Percentiles rank a stretch among this genome's conserved stretches.
Conservation (phyloP, 2,113 vertebrate species). For the Ptilorrhoa leucosticta region DNA sequence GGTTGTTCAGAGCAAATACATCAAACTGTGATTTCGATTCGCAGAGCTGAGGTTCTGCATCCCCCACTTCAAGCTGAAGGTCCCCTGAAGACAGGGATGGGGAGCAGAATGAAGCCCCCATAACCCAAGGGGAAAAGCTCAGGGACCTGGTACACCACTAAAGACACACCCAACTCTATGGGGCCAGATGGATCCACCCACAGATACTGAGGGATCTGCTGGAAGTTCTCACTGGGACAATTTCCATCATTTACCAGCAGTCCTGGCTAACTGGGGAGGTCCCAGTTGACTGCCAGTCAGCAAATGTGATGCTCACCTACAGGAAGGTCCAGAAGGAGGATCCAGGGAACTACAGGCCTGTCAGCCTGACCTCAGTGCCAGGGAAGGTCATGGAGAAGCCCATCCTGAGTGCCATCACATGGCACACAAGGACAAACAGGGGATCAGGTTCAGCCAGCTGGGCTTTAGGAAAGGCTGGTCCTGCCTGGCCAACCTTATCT, state of each 20-base stretch:
- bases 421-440: neutral
- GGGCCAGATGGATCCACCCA: rapidly evolving
- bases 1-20: neutral
- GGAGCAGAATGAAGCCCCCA: neutral
- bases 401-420: neutral
- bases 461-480: neutral
- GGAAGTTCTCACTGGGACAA: neutral
- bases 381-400: neutral
- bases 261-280: neutral
- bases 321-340: neutral
- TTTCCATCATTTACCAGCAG: neutral
- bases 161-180: neutral
- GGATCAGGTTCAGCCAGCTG: neutral
- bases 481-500: neutral
- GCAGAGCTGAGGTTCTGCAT: neutral
- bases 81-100: neutral
- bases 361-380: neutral
- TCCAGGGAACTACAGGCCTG: neutral
- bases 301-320: neutral
- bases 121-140: neutral
- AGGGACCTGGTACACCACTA: neutral
- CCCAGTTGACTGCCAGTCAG: neutral
- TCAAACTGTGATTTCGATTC: neutral
- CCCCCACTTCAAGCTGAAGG: neutral
- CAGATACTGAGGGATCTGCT: neutral